Conservation (phyloP, 2,797 vertebrate species). For the Salarias fasciatus region DNA sequence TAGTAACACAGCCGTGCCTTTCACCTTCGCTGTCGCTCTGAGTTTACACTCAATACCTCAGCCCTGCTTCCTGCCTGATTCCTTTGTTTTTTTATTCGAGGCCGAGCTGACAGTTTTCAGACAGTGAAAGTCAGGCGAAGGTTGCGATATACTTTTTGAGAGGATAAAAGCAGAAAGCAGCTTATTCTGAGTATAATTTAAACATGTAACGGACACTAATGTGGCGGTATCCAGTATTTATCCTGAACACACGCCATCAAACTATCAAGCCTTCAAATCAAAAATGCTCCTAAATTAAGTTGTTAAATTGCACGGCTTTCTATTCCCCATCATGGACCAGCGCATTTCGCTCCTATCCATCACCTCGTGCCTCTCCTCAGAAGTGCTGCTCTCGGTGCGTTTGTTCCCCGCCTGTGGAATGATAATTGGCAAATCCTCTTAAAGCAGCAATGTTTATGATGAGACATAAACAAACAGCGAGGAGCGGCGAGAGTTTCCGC, state of each 20-base stretch:
- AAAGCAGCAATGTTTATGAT: constrained; percentile 65
- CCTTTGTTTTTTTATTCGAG: background rate
- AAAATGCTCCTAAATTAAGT: no score
- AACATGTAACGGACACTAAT: background rate
- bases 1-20: constrained; percentile 7
- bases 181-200: constrained; percentile 3
- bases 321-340: constrained; percentile 4
- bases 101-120: constrained; percentile 8
- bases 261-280: no score
- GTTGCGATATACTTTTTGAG: constrained; percentile 16
- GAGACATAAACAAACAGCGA: constrained; percentile 65
- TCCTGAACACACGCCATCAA: no score
- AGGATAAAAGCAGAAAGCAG: constrained; percentile 22
- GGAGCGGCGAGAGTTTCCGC: constrained; percentile 51
- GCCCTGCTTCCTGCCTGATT: constrained; percentile 1
- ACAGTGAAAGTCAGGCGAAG: constrained; percentile 50
- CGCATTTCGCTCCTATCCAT: constrained; percentile 29
- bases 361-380: constrained; percentile 40
- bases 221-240: background rate
- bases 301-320: constrained; percentile 11
- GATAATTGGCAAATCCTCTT: constrained; percentile 70
- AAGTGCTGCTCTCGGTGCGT: constrained; percentile 35
- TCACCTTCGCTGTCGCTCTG: constrained; percentile 29
- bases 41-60: constrained; percentile 11
- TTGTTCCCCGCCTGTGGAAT: constrained; percentile 52